Evolutionary conservation across 2,113 vertebrate species (phyloP), one percentile per base, ranked within the genome.

Genomic region (Cygnus atratus): DNA sequence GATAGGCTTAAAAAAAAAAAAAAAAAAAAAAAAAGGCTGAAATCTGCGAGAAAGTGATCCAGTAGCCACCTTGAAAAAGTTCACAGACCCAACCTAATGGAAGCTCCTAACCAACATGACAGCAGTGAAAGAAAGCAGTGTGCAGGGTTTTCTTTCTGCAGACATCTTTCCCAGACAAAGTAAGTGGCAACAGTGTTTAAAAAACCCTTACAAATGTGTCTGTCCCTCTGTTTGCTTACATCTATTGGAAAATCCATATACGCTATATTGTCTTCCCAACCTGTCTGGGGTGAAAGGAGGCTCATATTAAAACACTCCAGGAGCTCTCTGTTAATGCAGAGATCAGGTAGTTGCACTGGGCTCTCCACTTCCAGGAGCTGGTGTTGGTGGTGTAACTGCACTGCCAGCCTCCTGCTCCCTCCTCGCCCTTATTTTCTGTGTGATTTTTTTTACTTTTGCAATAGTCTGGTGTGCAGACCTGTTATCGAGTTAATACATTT

Each of bases 321-420:
- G 33, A 75, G 11, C 0, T 1, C 16, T 62, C 35, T 61, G 6
- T 24, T 46, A 71, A 28, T 11, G 12, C 31, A 52, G 17, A 0
- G 0, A 14, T 0, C 1, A 74, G 37, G 28, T 5, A 3, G 20
- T 6, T 57, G 31, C 1, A 1, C 35, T 59, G 66, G 7, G 2
- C 3, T 43, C 11, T 72, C 52, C 16, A 4, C 4, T 50, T 9
- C 8, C 68, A 43, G 57, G 72, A 52, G 20, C 78, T 79, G 33
- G 8, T 28, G 24, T 28, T 3, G 3, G 35, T 31, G 28, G 21
- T 65, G 28, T 46, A 33, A 35, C 25, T 0, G 0, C 14, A 24
- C 25, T 48, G 37, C 29, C 0, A 1, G 33, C 16, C 9, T 58
- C 22, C 59, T 67, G 16, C 29, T 80, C 39, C 20, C 21, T 66